phyloP scores from a whole-genome alignment of 2,797 vertebrate species.

The Onychomys torridus region DNA sequence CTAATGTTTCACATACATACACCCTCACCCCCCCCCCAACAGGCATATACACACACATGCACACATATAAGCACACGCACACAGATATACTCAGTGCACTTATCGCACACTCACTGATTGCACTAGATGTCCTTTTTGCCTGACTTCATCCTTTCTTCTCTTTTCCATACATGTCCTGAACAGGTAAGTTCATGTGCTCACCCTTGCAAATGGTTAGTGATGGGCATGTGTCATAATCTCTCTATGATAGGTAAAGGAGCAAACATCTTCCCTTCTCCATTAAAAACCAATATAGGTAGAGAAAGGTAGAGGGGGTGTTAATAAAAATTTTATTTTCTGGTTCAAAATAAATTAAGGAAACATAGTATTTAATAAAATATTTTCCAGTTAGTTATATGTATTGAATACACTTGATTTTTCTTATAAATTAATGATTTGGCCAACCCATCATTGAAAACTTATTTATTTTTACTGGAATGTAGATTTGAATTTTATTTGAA shows the following conservation, averaged over 20 bases:
- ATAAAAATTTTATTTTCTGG: conserved; percentile 20
- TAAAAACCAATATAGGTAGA: neutral
- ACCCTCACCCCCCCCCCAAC: neutral
- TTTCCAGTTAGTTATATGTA: neutral
- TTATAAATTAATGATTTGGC: conserved; percentile 35
- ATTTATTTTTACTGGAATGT: conserved; percentile 46
- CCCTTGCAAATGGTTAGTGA: neutral
- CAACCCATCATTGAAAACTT: neutral
- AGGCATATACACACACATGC: neutral
- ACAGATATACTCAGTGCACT: neutral
- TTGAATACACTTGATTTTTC: neutral
- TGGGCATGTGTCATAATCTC: neutral
- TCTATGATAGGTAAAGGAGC: neutral
- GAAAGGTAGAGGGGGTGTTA: neutral
- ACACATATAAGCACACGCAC: neutral
- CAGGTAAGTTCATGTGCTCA: neutral
- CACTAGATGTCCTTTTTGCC: neutral
- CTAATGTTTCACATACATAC: neutral
- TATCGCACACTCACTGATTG: neutral
- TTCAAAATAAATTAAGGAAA: conserved; percentile 57
- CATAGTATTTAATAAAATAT: neutral
- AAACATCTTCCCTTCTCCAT: neutral
- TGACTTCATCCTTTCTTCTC: neutral
- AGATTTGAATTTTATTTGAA: conserved; percentile 61
- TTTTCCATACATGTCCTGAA: neutral